These are phyloP conservation scores for Patiria miniata DNA, from an alignment of 35 echinoderm and acorn worm species.

Conservation along the genomic window DNA sequence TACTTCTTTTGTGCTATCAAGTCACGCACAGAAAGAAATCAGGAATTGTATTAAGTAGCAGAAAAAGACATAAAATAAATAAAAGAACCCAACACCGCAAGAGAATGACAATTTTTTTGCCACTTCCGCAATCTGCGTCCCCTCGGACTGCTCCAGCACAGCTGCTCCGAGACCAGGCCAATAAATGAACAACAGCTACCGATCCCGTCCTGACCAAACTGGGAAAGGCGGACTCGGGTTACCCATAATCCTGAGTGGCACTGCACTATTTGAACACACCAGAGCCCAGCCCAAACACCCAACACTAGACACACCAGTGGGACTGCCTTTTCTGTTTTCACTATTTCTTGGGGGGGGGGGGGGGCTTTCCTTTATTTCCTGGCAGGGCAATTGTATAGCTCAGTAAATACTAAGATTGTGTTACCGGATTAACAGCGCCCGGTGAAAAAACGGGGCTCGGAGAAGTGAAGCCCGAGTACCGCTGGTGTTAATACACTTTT, in stretches of 20 bases:
- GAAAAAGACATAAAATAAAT: too few species aligned
- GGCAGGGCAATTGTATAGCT: background rate
- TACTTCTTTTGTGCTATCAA: too few species aligned
- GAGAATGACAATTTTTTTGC: too few species aligned
- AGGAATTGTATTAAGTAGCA: too few species aligned
- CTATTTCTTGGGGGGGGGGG: background rate
- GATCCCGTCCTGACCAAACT: background rate
- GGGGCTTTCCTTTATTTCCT: background rate
- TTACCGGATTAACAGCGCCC: background rate
- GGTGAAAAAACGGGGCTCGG: background rate
- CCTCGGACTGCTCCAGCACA: background rate
- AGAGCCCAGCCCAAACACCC: too few species aligned
- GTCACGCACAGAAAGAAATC: too few species aligned
- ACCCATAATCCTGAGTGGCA: slow-evolving; percentile 20
- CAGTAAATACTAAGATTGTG: slow-evolving; percentile 10
- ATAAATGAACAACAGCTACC: background rate
- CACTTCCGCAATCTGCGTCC: slow-evolving; percentile 3
- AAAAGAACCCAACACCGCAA: too few species aligned
- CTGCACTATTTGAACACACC: background rate
- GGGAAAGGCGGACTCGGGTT: background rate
- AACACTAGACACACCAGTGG: too few species aligned
- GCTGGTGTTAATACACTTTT: background rate
- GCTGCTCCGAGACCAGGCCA: background rate
- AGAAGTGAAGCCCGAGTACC: background rate
- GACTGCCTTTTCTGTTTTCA: too few species aligned